These are phyloP conservation scores for Petrophora chlorosata DNA, from an alignment of 2,888 invertebrate species.

Conservation along the genomic window DNA sequence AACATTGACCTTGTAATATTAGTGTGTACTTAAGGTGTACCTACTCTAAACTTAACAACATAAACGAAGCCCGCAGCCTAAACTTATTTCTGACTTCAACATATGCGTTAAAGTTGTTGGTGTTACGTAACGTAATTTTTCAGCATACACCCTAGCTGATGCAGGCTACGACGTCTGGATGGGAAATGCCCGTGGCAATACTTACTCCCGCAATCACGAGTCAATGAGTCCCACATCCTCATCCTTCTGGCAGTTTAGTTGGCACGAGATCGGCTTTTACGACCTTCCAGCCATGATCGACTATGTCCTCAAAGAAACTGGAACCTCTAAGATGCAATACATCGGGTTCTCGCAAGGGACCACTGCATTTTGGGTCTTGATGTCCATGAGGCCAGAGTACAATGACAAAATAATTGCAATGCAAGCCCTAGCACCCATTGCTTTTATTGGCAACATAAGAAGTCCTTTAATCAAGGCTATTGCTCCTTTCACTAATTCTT, in stretches of 20 bases:
- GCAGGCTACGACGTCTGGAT: constrained; percentile 92
- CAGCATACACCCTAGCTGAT: constrained; percentile 88
- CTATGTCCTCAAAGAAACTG: constrained; percentile 82
- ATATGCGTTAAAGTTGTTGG: too few species aligned
- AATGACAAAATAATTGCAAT: constrained; percentile 83
- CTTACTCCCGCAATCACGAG: constrained; percentile 87
- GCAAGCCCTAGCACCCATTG: constrained; percentile 85
- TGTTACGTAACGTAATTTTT: constrained; percentile 24
- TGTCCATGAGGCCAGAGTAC: constrained; percentile 81
- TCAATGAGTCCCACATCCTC: constrained; percentile 59
- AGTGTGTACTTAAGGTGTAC: too few species aligned
- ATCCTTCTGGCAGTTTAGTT: constrained; percentile 84
- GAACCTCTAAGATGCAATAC: constrained; percentile 84
- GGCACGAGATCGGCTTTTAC: constrained; percentile 89
- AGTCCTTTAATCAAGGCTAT: constrained; percentile 79
- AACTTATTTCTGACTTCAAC: too few species aligned
- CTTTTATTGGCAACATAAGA: constrained; percentile 72
- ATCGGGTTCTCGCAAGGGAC: constrained; percentile 90
- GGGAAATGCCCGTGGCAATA: constrained; percentile 93
- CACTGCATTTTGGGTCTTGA: constrained; percentile 85
- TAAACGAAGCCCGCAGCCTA: too few species aligned
- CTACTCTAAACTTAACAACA: too few species aligned
- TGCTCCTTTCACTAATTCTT: constrained; percentile 68
- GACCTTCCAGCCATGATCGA: constrained; percentile 91
- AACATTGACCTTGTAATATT: too few species aligned